Evolutionary conservation across 2,888 invertebrate genomes (phyloP), one percentile per base, ranked within the genome.

Genomic region (Drosophila atripex): DNA sequence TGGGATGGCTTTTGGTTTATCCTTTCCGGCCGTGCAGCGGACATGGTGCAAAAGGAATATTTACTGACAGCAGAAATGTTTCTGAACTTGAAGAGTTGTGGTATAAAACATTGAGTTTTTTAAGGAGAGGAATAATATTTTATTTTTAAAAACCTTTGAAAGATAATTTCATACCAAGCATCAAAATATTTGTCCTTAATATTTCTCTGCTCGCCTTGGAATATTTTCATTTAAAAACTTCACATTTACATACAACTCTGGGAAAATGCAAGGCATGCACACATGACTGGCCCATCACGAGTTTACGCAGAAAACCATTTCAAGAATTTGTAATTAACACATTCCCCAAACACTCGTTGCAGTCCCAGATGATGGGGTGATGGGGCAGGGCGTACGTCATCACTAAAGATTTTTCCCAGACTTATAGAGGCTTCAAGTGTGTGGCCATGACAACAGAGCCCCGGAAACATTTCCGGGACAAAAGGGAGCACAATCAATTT

Each of bases 261-360:
- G 16, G 16, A 49, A 45, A 21, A 5, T 18, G 12, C 51, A 46
- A 23, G 23, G 11, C 28, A 30, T 12, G 32, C 49, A 28, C 56
- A 63, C 80, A 83, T 71, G 70, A 12, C 75, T 71, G 64, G 64
- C 57, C 61, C 69, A 68, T 71, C 66, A 63, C 50, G 71, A 68
- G 59, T 71, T 66, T 73, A 43, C 56, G 41, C 55, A 73, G 51
- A 65, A 59, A 71, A 58, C 12, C 66, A 74, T 76, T 68, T 68
- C 49, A 71, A 60, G 85, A 80, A 84, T 88, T 86, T 74, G 85
- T 78, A 84, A 88, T 84, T 84, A 84, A 88, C 87, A 71, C 72
- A 76, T 74, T 73, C 68, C 63, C 60, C 64, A 58, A 68, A 28
- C 46, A 50, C 54, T 65, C 56, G 38, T 32, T 64, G 61, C 30